These are phyloP conservation scores for Steinernema scapterisci DNA, from an alignment of 2,888 invertebrate genomes.

Conservation along the genomic window DNA sequence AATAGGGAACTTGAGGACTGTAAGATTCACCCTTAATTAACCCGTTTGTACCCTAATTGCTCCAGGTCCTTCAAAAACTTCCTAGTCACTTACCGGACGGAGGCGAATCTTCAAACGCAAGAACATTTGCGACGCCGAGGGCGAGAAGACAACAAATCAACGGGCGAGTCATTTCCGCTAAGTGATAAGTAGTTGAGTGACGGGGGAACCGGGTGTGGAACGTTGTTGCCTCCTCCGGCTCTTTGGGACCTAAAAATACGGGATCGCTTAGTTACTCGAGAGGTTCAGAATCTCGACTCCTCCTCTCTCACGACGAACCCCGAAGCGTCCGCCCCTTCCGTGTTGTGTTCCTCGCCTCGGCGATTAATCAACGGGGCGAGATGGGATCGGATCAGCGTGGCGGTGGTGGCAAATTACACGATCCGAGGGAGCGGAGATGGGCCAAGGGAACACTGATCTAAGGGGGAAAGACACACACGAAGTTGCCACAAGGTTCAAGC, in stretches of 20 bases:
- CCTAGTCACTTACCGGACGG: not conserved
- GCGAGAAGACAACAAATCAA: constrained; percentile 29
- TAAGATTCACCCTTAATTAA: too few relatives aligned
- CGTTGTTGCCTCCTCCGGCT: not conserved
- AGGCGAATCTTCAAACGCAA: not conserved
- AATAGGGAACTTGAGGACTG: too few relatives aligned
- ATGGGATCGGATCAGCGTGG: too few relatives aligned
- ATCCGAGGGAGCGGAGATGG: too few relatives aligned
- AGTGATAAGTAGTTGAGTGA: not conserved
- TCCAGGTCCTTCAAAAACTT: not conserved
- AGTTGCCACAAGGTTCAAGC: not conserved
- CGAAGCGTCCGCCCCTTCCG: constrained; percentile 12
- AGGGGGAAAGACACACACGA: too few relatives aligned
- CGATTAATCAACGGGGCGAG: not conserved
- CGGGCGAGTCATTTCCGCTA: constrained; percentile 16
- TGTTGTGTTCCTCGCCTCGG: not conserved
- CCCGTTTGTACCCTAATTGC: too few relatives aligned
- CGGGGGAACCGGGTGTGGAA: not conserved
- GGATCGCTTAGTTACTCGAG: too few relatives aligned
- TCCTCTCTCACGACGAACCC: not conserved
- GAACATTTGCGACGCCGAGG: constrained; percentile 25
- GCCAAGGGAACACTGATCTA: too few relatives aligned
- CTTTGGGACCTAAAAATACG: constrained; percentile 24
- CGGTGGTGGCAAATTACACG: too few relatives aligned
- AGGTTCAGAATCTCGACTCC: too few relatives aligned